A percentile compares a stretch with the other conserved stretches of the same genome.
Evolutionary conservation across 1,140 invertebrate species (phyloP).

Genomic region (Eriosoma lanigerum): DNA sequence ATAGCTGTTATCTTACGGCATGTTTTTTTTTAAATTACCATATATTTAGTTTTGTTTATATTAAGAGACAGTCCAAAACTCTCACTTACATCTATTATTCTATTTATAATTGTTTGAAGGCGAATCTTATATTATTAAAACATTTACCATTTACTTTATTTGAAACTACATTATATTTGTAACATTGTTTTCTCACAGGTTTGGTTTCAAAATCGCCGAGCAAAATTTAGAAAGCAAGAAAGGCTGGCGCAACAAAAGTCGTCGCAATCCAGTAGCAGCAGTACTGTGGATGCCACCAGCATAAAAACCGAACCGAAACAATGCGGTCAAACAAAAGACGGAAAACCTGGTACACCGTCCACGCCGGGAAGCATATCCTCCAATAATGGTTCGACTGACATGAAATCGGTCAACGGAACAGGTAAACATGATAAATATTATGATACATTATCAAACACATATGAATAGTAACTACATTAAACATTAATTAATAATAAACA

Average conservation of each 20-base stretch:
- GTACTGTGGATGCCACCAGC: slow-evolving; percentile 29
- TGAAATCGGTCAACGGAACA: slow-evolving; percentile 55
- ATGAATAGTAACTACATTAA: no score
- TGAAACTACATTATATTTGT: no score
- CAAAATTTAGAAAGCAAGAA: slow-evolving; percentile 92
- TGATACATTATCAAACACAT: no score
- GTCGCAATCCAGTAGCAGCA: slow-evolving; percentile 38
- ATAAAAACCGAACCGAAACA: slow-evolving; percentile 54
- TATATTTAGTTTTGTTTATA: not conserved
- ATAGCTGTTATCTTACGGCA: not conserved
- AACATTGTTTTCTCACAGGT: no score
- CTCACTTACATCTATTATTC: not conserved
- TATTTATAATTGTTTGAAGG: not conserved
- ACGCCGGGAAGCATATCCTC: slow-evolving; percentile 53
- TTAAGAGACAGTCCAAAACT: not conserved
- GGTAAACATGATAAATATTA: not conserved
- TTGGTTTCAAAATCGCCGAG: slow-evolving; percentile 91
- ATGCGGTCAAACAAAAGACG: slow-evolving; percentile 51
- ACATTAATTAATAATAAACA: no score
- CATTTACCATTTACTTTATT: slow-evolving; percentile 39
- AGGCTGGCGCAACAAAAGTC: slow-evolving; percentile 75
- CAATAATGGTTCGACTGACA: slow-evolving; percentile 53
- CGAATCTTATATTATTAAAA: slow-evolving; percentile 52
- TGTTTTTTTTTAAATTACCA: not conserved
- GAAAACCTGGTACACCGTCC: slow-evolving; percentile 54